phyloP scores from a whole-genome alignment of 2,113 vertebrate species.

The Amia ocellicauda region DNA sequence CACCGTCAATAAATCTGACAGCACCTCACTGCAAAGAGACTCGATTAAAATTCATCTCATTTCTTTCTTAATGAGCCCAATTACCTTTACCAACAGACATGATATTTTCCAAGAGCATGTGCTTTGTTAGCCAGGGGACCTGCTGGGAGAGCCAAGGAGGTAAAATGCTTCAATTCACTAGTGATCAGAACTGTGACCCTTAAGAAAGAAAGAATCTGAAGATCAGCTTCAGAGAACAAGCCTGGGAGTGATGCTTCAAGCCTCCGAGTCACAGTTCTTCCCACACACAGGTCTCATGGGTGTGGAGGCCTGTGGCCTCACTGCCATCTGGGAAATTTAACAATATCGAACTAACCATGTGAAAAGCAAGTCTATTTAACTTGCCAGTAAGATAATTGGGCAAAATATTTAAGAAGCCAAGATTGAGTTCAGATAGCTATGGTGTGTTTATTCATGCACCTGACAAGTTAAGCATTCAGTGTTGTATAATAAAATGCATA shows the following conservation, averaged over 20 bases:
- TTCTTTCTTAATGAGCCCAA: constrained; percentile 27
- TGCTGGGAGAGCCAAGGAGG: neutral
- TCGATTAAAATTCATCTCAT: constrained; percentile 24
- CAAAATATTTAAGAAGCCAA: constrained; percentile 50
- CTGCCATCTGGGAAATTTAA: constrained; percentile 26
- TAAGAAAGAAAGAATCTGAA: neutral
- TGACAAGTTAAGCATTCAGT: constrained; percentile 61
- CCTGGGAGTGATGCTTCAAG: constrained; percentile 21
- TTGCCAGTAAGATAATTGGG: constrained; percentile 62
- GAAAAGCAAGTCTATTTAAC: constrained; percentile 44
- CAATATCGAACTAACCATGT: constrained; percentile 44
- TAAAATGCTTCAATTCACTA: neutral
- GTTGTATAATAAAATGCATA: constrained; percentile 47
- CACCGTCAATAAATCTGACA: constrained; percentile 27
- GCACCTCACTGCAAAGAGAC: constrained; percentile 7
- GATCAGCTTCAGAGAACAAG: constrained; percentile 35
- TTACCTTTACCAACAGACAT: constrained; percentile 24
- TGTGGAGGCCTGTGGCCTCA: no score
- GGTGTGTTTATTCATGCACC: constrained; percentile 63
- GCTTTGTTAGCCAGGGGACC: neutral
- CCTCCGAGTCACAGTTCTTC: constrained; percentile 21
- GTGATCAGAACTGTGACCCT: constrained; percentile 12
- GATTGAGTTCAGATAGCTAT: constrained; percentile 32
- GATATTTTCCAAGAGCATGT: constrained; percentile 7
- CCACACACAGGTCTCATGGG: constrained; percentile 34